Evolutionary conservation across 1,140 invertebrate species (phyloP).

Genomic region (Plectrocnemia conspersa): DNA sequence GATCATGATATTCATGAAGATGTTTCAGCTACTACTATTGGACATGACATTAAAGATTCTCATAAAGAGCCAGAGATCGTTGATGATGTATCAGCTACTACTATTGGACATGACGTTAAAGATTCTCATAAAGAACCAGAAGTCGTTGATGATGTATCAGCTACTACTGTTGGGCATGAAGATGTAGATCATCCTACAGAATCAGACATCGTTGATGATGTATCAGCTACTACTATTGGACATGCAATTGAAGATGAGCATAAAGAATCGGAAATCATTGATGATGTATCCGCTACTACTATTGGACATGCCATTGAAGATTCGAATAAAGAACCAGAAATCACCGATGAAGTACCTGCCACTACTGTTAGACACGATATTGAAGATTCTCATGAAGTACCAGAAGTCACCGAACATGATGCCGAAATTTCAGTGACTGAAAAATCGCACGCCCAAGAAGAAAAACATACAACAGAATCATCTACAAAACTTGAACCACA

Average conservation of each 20-base stretch:
- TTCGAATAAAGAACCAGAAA: slow-evolving; percentile 1
- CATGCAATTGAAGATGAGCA: background rate
- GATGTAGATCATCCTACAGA: background rate
- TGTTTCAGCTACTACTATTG: too few species aligned
- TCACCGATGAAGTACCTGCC: too few species aligned
- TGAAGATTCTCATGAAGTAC: background rate
- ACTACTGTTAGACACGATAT: too few species aligned
- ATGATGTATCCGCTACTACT: background rate
- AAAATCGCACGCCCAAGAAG: background rate
- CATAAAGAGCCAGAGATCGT: background rate
- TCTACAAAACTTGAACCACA: background rate
- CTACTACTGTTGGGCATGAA: background rate
- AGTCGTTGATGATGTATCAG: background rate
- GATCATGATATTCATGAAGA: too few species aligned
- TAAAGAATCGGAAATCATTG: background rate
- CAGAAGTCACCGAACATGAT: background rate
- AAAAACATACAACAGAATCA: background rate
- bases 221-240: background rate
- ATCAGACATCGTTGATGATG: background rate
- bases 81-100: too few species aligned
- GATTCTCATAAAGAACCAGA: background rate
- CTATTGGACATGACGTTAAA: background rate
- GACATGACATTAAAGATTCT: too few species aligned
- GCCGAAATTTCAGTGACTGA: slow-evolving; percentile 3
- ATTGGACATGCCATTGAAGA: too few species aligned